These are phyloP conservation scores for Leucopsar rothschildi DNA, from an alignment of 2,113 vertebrate species.

Conservation along the genomic window DNA sequence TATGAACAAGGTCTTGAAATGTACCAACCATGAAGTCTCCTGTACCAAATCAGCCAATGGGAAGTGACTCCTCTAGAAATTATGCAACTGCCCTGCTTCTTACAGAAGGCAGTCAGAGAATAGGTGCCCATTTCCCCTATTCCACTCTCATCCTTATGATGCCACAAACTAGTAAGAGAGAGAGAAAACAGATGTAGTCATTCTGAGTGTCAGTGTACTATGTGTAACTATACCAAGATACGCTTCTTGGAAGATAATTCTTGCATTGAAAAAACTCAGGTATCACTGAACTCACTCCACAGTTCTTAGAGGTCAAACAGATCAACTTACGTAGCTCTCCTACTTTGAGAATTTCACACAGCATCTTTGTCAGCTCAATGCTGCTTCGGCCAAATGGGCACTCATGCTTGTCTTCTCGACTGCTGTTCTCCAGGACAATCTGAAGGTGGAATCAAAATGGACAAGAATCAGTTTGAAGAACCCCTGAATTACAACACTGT, in stretches of 20 bases:
- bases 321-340: slow-evolving; percentile 94
- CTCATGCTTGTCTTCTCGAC: slow-evolving; percentile 97
- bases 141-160: neutral
- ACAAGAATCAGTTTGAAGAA: neutral
- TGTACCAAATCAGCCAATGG: rapidly evolving
- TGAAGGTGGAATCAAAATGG: slow-evolving; percentile 48
- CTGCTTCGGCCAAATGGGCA: slow-evolving; percentile 98
- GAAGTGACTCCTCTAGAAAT: neutral
- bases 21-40: neutral
- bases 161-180: neutral
- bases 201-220: neutral
- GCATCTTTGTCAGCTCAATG: slow-evolving; percentile 98
- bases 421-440: slow-evolving; percentile 99
- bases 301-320: neutral
- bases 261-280: neutral
- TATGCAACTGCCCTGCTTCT: neutral
- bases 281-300: neutral
- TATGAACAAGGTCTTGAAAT: rapidly evolving
- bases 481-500: neutral
- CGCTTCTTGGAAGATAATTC: rapidly evolving
- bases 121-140: neutral
- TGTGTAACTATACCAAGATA: neutral
- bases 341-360: slow-evolving; percentile 97
- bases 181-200: neutral
- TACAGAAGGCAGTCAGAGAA: neutral